A percentile compares a stretch with the other conserved stretches of the same genome.
phyloP scores from a whole-genome alignment of 2,888 invertebrate genomes.

The Chrysolina haemoptera region DNA sequence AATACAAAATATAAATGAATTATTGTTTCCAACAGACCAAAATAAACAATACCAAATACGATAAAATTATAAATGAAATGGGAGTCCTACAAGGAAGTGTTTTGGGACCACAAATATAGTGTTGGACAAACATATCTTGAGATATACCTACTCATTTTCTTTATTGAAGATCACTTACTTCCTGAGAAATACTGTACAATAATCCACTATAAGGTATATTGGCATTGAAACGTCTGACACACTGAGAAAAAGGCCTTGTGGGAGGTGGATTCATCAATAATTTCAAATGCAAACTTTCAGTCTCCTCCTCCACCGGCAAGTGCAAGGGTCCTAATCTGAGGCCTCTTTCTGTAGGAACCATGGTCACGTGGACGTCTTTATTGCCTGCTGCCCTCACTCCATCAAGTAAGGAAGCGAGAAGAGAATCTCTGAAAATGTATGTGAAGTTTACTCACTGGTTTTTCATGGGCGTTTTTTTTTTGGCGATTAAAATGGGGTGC shows the following conservation, averaged over 20 bases:
- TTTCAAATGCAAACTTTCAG: slow-evolving; percentile 92
- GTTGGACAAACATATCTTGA: no score
- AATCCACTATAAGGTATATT: slow-evolving; percentile 98
- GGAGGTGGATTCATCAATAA: slow-evolving; percentile 79
- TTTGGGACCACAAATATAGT: no score
- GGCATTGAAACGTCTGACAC: slow-evolving; percentile 95
- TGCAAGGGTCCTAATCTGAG: slow-evolving; percentile 91
- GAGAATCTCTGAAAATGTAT: slow-evolving; percentile 82
- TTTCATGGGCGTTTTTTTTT: no score
- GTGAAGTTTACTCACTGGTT: no score
- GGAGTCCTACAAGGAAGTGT: no score
- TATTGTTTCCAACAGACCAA: no score
- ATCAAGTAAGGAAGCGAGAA: slow-evolving; percentile 95
- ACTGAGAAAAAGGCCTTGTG: slow-evolving; percentile 80
- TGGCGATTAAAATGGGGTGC: no score
- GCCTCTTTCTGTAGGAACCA: slow-evolving; percentile 87
- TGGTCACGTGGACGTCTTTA: slow-evolving; percentile 94
- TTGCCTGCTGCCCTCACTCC: slow-evolving; percentile 98
- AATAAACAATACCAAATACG: no score
- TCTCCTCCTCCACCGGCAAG: slow-evolving; percentile 95
- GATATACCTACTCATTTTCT: no score
- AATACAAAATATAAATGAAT: slow-evolving; percentile 64
- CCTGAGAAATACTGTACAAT: slow-evolving; percentile 95
- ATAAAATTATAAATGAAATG: no score
- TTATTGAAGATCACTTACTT: slow-evolving; percentile 76